These are phyloP conservation scores for Pyxicephalus adspersus DNA, from an alignment of 2,113 vertebrate genomes.

Conservation along the genomic window DNA sequence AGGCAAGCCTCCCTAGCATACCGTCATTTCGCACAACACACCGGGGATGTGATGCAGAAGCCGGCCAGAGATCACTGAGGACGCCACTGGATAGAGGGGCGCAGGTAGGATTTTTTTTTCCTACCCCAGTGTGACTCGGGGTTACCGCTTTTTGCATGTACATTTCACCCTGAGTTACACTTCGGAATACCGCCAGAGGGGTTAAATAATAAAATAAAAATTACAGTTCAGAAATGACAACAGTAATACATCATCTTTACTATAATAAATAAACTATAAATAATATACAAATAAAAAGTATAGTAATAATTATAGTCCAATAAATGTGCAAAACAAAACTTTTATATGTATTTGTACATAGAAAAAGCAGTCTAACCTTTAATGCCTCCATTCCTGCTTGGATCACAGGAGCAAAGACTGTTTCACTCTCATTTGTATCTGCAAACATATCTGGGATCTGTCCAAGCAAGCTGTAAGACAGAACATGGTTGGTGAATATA, in stretches of 20 bases:
- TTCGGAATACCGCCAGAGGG: too few species aligned
- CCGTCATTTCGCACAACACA: too few species aligned
- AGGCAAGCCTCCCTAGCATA: too few species aligned
- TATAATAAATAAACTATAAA: background rate
- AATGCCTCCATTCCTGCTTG: conserved; percentile 93
- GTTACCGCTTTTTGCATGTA: too few species aligned
- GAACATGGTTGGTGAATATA: background rate
- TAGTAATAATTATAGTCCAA: background rate
- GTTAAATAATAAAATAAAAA: too few species aligned
- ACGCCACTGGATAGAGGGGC: too few species aligned
- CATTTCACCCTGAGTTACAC: too few species aligned
- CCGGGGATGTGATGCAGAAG: too few species aligned
- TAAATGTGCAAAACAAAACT: conserved; percentile 36
- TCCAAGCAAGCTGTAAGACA: conserved; percentile 81
- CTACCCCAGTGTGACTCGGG: too few species aligned
- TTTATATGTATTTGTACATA: background rate
- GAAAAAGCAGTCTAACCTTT: conserved; percentile 77
- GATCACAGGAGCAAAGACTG: conserved; percentile 89
- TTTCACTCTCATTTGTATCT: conserved; percentile 90
- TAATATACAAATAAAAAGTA: background rate
- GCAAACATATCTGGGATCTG: conserved; percentile 98
- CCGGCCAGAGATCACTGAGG: too few species aligned
- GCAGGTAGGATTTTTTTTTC: too few species aligned
- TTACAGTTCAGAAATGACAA: too few species aligned
- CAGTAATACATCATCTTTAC: background rate